These are phyloP conservation scores for Dicaeum eximium DNA, from an alignment of 2,113 vertebrate species.

Conservation along the genomic window DNA sequence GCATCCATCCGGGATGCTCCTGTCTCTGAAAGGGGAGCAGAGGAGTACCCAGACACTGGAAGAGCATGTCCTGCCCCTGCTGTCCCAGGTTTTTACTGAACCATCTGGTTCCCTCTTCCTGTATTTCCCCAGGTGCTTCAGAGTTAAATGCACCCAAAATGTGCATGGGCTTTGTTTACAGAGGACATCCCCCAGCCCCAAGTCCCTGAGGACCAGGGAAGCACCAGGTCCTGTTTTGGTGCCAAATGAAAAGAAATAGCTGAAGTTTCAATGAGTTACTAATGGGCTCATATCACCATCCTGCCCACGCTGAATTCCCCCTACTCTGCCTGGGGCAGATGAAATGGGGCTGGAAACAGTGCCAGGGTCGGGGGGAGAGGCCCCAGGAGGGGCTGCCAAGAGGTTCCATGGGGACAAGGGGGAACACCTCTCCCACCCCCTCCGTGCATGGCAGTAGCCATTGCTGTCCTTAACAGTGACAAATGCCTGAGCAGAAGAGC, in stretches of 20 bases:
- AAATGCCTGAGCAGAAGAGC: not conserved
- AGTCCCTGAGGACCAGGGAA: not conserved
- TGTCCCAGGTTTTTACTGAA: not conserved
- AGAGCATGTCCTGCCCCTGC: not conserved
- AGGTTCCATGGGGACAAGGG: not conserved
- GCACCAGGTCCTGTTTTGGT: not conserved
- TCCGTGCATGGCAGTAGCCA: not conserved
- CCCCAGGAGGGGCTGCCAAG: not conserved
- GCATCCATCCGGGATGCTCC: not conserved
- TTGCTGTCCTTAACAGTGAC: not conserved
- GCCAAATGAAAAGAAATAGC: not conserved
- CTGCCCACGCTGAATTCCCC: not conserved
- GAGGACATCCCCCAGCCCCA: rapidly evolving
- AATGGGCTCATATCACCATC: not conserved
- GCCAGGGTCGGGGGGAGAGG: not conserved
- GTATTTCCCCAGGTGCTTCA: not conserved
- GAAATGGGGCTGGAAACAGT: not conserved
- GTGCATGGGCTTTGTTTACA: not conserved
- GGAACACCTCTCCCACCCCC: not conserved
- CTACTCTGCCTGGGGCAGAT: not conserved
- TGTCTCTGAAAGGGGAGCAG: not conserved
- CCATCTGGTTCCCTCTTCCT: not conserved
- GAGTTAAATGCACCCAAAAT: not conserved
- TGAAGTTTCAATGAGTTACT: not conserved
- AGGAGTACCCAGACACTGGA: rapidly evolving